These are phyloP conservation scores for Cichlasoma orientale DNA, from an alignment of 2,797 vertebrate species.

Conservation along the genomic window DNA sequence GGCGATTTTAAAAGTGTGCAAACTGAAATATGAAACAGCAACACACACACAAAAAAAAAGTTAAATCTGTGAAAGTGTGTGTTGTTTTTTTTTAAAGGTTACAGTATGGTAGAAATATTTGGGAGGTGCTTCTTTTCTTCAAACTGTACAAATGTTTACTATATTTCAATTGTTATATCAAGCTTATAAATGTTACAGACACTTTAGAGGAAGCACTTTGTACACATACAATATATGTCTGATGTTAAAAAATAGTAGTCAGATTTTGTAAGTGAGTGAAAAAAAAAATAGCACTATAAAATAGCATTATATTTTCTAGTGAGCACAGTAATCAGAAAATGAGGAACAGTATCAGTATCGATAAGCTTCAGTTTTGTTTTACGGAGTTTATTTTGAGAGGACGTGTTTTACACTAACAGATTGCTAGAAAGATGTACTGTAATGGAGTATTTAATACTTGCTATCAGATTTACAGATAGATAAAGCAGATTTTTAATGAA, in stretches of 20 bases:
- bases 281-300: constrained; percentile 46
- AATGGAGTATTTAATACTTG: constrained; percentile 66
- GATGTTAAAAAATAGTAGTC: constrained; percentile 49
- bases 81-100: constrained; percentile 3
- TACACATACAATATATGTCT: constrained; percentile 50
- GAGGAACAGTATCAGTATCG: constrained; percentile 44
- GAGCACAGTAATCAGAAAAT: constrained; percentile 52
- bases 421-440: constrained; percentile 65
- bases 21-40: constrained; percentile 61
- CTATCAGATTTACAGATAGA: constrained; percentile 41
- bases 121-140: constrained; percentile 42
- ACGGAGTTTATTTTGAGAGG: constrained; percentile 53
- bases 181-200: constrained; percentile 65
- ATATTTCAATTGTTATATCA: constrained; percentile 48
- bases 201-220: constrained; percentile 77
- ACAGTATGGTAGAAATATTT: not conserved
- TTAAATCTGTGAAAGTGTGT: constrained; percentile 13
- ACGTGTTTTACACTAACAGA: constrained; percentile 70
- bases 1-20: constrained; percentile 57
- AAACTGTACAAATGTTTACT: constrained; percentile 65
- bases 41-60: not conserved
- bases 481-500: constrained; percentile 50
- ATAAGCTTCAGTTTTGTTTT: constrained; percentile 57
- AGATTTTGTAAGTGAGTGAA: constrained; percentile 59
- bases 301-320: constrained; percentile 52